These are phyloP conservation scores for Alloscopus bannaensis DNA, from an alignment of 2,888 invertebrate species.

Conservation along the genomic window DNA sequence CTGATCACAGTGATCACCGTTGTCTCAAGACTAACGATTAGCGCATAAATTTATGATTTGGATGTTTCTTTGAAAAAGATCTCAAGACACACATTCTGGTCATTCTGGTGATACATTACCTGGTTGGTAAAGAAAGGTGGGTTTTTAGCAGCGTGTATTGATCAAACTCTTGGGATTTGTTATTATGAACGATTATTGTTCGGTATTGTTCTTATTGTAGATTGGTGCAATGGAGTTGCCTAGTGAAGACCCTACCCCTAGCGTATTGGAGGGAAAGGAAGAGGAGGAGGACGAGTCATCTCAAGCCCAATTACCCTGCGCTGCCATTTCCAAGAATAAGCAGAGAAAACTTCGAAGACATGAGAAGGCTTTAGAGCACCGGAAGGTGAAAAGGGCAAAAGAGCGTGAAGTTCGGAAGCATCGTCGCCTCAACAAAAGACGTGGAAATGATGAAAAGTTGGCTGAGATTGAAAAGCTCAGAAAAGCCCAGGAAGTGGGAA, in stretches of 20 bases:
- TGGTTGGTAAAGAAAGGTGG: too few species aligned
- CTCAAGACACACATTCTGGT: too few species aligned
- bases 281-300: neutral
- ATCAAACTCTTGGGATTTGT: neutral
- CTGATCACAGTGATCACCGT: too few species aligned
- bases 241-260: conserved; percentile 24
- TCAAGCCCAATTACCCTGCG: neutral
- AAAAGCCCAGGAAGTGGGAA: conserved; percentile 48
- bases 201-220: too few species aligned
- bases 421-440: conserved; percentile 37
- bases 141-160: too few species aligned
- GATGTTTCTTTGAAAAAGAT: too few species aligned
- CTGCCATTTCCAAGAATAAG: conserved; percentile 68
- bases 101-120: too few species aligned
- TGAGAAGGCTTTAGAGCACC: conserved; percentile 48
- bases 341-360: conserved; percentile 63
- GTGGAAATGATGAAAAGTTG: conserved; percentile 67
- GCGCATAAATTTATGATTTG: too few species aligned
- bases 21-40: too few species aligned
- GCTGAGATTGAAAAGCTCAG: conserved; percentile 51
- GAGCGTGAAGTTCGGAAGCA: conserved; percentile 60
- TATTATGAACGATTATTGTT: conserved; percentile 9
- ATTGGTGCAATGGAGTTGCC: conserved; percentile 47
- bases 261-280: neutral
- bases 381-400: conserved; percentile 53